A percentile compares a stretch with the other conserved stretches of the same genome.
Conservation (phyloP, 2,797 vertebrate genomes). For the Nyctalus aviator region DNA sequence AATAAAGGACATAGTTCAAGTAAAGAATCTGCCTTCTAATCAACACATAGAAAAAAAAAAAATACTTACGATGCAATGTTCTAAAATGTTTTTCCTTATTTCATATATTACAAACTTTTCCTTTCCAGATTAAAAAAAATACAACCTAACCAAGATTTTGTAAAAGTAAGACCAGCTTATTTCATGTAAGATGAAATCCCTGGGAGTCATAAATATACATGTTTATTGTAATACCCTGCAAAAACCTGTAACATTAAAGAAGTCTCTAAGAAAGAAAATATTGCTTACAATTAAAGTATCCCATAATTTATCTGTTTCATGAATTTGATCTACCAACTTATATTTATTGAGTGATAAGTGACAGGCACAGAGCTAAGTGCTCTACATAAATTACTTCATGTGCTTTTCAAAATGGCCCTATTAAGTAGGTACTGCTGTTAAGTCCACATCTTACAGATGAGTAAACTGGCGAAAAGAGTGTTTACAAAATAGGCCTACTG, state of each 20-base stretch:
- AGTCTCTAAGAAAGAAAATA: constrained; percentile 27
- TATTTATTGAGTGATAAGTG: background rate
- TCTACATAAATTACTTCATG: background rate
- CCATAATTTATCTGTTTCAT: background rate
- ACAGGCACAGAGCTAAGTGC: background rate
- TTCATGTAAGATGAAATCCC: background rate
- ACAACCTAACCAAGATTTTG: background rate
- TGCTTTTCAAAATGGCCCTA: background rate
- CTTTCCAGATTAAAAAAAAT: constrained; percentile 5
- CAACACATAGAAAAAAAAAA: background rate
- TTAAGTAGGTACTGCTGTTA: background rate
- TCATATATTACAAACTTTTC: background rate
- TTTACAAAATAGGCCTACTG: background rate
- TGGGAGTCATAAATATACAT: background rate
- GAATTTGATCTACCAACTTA: background rate
- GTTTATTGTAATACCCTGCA: background rate
- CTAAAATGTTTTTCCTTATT: constrained; percentile 11
- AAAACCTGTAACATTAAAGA: background rate
- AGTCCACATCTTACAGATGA: background rate
- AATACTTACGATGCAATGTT: background rate
- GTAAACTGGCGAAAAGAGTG: background rate
- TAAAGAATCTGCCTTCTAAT: constrained; percentile 25
- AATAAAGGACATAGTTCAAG: constrained; percentile 22
- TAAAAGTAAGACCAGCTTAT: background rate
- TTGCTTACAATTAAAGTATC: background rate